Conservation (phyloP, 1,140 invertebrate species). For the Cryptotermes secundus region DNA sequence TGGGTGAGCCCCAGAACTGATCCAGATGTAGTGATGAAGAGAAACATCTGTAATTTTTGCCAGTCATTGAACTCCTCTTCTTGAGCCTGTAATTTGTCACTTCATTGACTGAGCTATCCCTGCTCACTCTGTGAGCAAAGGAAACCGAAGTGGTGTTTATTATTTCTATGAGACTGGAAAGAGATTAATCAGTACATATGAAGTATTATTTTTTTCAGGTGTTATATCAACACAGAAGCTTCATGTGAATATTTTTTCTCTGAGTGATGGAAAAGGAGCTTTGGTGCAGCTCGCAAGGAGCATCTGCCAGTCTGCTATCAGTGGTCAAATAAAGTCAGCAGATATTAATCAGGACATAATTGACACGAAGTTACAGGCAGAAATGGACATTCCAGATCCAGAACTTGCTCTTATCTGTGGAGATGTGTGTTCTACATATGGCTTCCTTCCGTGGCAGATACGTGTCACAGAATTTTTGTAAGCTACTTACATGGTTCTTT, state of each 20-base stretch:
- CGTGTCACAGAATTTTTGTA: constrained; percentile 67
- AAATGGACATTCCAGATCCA: constrained; percentile 61
- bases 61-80: too few relatives aligned
- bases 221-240: neutral
- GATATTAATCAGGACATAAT: constrained; percentile 52
- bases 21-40: too few relatives aligned
- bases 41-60: too few relatives aligned
- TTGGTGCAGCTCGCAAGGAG: constrained; percentile 25
- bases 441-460: constrained; percentile 70
- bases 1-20: too few relatives aligned
- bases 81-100: constrained; percentile 25
- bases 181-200: too few relatives aligned
- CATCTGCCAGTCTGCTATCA: constrained; percentile 39
- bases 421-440: constrained; percentile 56
- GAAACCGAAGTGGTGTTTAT: too few relatives aligned
- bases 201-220: constrained; percentile 7
- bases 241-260: constrained; percentile 31
- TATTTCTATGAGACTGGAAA: too few relatives aligned
- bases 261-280: constrained; percentile 31
- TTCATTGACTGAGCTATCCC: too few relatives aligned
- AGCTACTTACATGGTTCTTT: constrained; percentile 35
- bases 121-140: too few relatives aligned
- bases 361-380: constrained; percentile 50
- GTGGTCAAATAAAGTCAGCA: constrained; percentile 45
- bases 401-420: constrained; percentile 65